These are phyloP conservation scores for Scaptodrosophila latifasciaeformis DNA, from an alignment of 2,888 invertebrate genomes.

Conservation along the genomic window DNA sequence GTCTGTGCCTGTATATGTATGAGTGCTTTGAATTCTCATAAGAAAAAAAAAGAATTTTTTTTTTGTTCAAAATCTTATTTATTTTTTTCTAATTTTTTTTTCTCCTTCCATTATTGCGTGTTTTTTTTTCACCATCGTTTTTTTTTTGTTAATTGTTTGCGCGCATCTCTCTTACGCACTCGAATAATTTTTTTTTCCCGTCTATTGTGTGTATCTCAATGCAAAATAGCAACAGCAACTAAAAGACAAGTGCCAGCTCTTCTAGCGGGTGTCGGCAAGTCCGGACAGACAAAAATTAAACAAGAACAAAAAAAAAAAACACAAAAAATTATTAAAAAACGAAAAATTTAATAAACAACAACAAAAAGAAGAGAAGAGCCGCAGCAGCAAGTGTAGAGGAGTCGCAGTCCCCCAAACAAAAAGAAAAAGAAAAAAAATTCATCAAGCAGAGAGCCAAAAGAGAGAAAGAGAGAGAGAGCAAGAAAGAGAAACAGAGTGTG, in stretches of 20 bases:
- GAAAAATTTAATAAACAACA: conserved; percentile 34
- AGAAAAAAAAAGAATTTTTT: conserved; percentile 4
- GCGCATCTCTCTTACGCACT: conserved; percentile 4
- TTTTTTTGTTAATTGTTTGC: conserved; percentile 7
- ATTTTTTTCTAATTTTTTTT: not conserved
- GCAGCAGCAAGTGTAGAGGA: conserved; percentile 18
- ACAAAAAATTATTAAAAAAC: conserved; percentile 2
- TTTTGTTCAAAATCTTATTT: not conserved
- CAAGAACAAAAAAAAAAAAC: conserved; percentile 1
- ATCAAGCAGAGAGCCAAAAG: not conserved
- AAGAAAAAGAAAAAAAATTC: not conserved
- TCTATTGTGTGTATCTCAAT: too few relatives aligned
- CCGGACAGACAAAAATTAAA: conserved; percentile 12
- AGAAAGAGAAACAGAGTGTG: conserved; percentile 22
- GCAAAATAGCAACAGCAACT: conserved; percentile 8
- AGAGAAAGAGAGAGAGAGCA: conserved; percentile 33
- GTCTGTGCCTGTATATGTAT: conserved; percentile 3
- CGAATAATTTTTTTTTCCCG: not conserved
- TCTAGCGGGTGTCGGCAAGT: not conserved
- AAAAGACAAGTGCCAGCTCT: conserved; percentile 5
- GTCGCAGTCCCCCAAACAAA: not conserved
- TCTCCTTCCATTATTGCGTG: conserved; percentile 2
- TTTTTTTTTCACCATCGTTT: too few relatives aligned
- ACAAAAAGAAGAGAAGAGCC: conserved; percentile 18
- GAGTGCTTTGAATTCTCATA: conserved; percentile 6